These are phyloP conservation scores for Brachypodius melanocephalos DNA, from an alignment of 2,113 vertebrate species.

Conservation along the genomic window DNA sequence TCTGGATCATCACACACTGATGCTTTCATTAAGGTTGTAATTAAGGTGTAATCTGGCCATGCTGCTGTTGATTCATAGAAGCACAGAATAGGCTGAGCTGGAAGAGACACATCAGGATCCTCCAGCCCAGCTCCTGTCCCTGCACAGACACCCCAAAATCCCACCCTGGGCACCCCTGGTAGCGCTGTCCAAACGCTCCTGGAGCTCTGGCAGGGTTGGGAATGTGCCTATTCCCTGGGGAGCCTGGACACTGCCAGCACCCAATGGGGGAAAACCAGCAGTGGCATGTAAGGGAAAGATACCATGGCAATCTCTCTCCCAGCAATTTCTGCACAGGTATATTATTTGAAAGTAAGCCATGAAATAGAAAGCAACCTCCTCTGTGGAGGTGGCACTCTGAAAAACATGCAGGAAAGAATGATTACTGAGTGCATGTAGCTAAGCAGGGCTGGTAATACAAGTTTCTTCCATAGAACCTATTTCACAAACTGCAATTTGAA, in stretches of 20 bases:
- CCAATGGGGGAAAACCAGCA: neutral
- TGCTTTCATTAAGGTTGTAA: neutral
- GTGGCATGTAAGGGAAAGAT: neutral
- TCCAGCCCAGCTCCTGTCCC: rapidly evolving
- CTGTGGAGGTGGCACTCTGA: neutral
- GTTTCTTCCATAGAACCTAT: neutral
- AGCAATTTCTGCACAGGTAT: neutral
- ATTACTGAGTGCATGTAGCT: neutral
- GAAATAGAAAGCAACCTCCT: neutral
- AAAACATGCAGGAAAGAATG: neutral
- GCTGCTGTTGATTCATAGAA: neutral
- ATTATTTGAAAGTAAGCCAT: neutral
- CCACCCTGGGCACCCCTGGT: neutral
- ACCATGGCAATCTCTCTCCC: neutral
- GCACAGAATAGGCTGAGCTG: neutral
- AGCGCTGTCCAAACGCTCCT: rapidly evolving
- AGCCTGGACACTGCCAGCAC: neutral
- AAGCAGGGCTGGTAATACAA: neutral
- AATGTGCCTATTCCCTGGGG: neutral
- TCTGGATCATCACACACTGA: neutral
- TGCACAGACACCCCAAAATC: neutral
- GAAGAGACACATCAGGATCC: neutral
- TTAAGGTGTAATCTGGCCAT: neutral
- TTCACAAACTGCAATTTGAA: neutral
- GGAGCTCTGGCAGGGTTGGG: neutral